Evolutionary conservation across 2,797 vertebrate species (phyloP).

Genomic region (Chaetophractus vellerosus): DNA sequence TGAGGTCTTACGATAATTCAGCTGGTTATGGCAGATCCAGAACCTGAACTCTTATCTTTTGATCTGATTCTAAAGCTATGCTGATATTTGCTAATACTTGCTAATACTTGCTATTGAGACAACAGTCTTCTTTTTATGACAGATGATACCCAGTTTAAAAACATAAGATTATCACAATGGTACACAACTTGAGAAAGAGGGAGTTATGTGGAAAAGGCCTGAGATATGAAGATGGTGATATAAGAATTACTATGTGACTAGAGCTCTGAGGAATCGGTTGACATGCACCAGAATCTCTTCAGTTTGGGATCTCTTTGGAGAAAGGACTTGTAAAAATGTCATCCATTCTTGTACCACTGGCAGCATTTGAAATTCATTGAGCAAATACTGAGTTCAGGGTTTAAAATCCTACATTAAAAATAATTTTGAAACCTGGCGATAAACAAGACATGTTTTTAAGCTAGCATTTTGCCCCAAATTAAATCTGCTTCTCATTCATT

Average conservation of each 20-base stretch:
- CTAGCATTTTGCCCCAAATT: neutral
- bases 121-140: constrained; percentile 43
- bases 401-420: constrained; percentile 63
- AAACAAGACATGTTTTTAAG: constrained; percentile 26
- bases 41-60: neutral
- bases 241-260: constrained; percentile 36
- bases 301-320: constrained; percentile 12
- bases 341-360: neutral
- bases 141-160: neutral
- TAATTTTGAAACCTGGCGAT: constrained; percentile 25
- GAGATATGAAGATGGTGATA: neutral
- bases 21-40: constrained; percentile 28
- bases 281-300: neutral
- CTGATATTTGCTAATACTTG: constrained; percentile 53
- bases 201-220: constrained; percentile 20
- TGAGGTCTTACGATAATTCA: constrained; percentile 43
- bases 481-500: neutral
- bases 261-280: neutral
- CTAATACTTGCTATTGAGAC: constrained; percentile 13
- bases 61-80: constrained; percentile 3
- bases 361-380: constrained; percentile 36
- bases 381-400: neutral
- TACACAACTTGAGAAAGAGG: constrained; percentile 14
- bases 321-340: constrained; percentile 6
- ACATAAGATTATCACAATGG: neutral